A percentile compares a stretch with the other conserved stretches of the same genome.
Evolutionary conservation across 2,797 vertebrate genomes (phyloP).

Genomic region (Sebastiscus albofasciatus): DNA sequence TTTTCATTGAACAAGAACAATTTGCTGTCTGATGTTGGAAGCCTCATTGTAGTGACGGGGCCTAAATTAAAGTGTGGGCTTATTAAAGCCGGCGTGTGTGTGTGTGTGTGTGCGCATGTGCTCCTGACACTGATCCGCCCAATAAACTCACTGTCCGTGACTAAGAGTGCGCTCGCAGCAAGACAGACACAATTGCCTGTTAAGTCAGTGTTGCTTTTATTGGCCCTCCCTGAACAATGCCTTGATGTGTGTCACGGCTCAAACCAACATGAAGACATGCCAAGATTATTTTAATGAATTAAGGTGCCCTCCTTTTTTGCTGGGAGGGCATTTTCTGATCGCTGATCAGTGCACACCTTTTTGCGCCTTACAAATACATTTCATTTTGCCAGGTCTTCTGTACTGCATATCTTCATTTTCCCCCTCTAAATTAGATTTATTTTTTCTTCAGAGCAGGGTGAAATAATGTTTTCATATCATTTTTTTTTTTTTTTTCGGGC

Average conservation of each 20-base stretch:
- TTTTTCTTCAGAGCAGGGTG: conserved; percentile 6
- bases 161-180: conserved; percentile 81
- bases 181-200: conserved; percentile 85
- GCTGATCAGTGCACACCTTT: conserved; percentile 37
- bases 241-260: conserved; percentile 76
- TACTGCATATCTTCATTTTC: conserved; percentile 23
- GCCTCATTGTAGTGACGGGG: conserved; percentile 84
- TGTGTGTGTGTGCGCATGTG: conserved; percentile 39
- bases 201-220: conserved; percentile 83
- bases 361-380: conserved; percentile 19
- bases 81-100: conserved; percentile 74
- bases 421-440: not conserved
- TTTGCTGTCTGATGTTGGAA: conserved; percentile 84
- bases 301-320: conserved; percentile 37
- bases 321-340: conserved; percentile 40
- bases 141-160: conserved; percentile 85
- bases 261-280: conserved; percentile 62
- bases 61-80: conserved; percentile 84
- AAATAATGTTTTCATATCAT: conserved; percentile 26
- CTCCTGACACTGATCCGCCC: conserved; percentile 83
- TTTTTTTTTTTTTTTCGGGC: conserved; percentile 19
- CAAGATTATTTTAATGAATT: conserved; percentile 81
- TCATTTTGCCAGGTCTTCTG: not conserved
- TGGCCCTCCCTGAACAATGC: conserved; percentile 76
- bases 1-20: conserved; percentile 82